These are phyloP conservation scores for Urophycis tenuis DNA, from an alignment of 2,797 vertebrate genomes.

Conservation along the genomic window DNA sequence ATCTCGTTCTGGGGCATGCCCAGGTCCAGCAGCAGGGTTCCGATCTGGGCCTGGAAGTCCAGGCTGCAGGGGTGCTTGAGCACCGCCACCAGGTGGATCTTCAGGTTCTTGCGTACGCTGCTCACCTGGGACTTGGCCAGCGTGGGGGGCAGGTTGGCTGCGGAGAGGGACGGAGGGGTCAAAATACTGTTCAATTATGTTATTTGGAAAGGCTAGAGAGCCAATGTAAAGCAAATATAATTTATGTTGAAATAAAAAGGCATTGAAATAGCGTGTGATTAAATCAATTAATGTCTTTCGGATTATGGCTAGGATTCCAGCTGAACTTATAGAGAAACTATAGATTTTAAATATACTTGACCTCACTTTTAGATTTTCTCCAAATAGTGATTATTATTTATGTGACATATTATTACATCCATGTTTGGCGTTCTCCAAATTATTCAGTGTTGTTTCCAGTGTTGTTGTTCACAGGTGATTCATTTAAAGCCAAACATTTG, in stretches of 20 bases:
- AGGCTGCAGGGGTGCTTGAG: constrained; percentile 84
- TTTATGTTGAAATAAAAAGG: neutral
- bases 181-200: neutral
- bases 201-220: no score
- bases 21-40: constrained; percentile 86
- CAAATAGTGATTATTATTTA: neutral
- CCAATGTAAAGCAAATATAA: neutral
- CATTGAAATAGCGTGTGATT: neutral
- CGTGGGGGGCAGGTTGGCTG: constrained; percentile 90
- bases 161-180: neutral
- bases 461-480: neutral
- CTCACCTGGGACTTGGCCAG: constrained; percentile 96
- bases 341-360: no score
- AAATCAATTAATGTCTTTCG: neutral
- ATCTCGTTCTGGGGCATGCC: constrained; percentile 90
- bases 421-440: neutral
- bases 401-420: neutral
- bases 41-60: constrained; percentile 90
- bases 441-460: no score
- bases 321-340: neutral
- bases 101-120: constrained; percentile 92
- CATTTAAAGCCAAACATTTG: neutral
- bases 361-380: neutral
- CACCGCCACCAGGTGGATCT: constrained; percentile 86
- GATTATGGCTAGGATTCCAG: neutral